Evolutionary conservation across 2,797 vertebrate genomes (phyloP).

Genomic region (Trachurus trachurus): DNA sequence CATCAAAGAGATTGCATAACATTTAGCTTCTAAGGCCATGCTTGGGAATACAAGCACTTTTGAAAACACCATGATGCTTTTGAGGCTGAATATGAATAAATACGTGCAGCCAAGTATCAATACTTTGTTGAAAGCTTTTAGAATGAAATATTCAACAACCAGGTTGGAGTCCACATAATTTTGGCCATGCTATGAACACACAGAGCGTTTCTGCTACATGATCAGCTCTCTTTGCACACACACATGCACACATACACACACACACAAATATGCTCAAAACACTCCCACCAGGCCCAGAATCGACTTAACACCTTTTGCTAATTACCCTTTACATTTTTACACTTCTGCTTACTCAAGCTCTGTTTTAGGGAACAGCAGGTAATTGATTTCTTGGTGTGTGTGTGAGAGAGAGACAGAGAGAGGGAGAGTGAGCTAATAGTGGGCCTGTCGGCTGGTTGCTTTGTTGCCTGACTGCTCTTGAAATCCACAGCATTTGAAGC

Average conservation of each 20-base stretch:
- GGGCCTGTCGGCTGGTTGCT: slow-evolving; percentile 19
- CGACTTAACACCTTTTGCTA: slow-evolving; percentile 70
- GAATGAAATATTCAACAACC: too few relatives aligned
- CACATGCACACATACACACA: slow-evolving; percentile 3
- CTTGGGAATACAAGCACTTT: too few relatives aligned
- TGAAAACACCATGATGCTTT: neutral
- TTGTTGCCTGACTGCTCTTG: slow-evolving; percentile 41
- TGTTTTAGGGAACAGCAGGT: slow-evolving; percentile 66
- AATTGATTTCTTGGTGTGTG: slow-evolving; percentile 62
- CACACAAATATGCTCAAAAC: slow-evolving; percentile 48
- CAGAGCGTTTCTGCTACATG: neutral
- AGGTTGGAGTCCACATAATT: neutral
- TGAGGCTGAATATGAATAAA: too few relatives aligned
- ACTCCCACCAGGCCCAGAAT: slow-evolving; percentile 57
- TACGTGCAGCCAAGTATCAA: too few relatives aligned
- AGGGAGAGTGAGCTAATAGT: slow-evolving; percentile 35
- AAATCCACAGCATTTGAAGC: slow-evolving; percentile 48
- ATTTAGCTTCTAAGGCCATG: too few relatives aligned
- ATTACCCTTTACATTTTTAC: slow-evolving; percentile 79
- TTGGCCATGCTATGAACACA: neutral
- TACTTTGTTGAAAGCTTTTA: neutral
- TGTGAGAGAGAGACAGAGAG: neutral
- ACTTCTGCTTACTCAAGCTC: slow-evolving; percentile 69
- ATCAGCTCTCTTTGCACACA: too few relatives aligned
- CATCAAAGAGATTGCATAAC: too few relatives aligned